Percentiles rank a stretch among this genome's conserved stretches.
Evolutionary conservation across 2,888 invertebrate genomes (phyloP).

Genomic region (Tinea semifulvella): DNA sequence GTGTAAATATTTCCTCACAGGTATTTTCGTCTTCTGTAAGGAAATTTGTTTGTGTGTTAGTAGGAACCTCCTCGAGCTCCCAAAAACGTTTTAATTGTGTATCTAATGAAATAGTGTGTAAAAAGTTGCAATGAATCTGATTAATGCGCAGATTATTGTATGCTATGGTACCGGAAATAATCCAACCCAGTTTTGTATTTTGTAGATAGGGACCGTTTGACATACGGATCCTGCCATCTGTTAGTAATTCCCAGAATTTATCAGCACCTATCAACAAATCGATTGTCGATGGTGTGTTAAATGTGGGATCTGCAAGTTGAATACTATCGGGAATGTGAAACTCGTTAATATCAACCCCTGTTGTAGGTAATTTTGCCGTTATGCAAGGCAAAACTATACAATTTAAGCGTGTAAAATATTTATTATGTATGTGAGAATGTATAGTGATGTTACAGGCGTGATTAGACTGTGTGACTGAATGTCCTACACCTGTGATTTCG

Average conservation of each 20-base stretch:
- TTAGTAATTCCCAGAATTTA: slow-evolving; percentile 21
- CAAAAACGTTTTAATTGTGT: slow-evolving; percentile 18
- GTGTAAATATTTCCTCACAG: slow-evolving; percentile 19
- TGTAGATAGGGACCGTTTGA: slow-evolving; percentile 19
- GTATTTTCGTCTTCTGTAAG: slow-evolving; percentile 14
- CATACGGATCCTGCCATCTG: slow-evolving; percentile 17
- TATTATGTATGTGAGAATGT: slow-evolving; percentile 4
- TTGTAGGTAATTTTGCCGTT: not conserved
- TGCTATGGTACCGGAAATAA: slow-evolving; percentile 18
- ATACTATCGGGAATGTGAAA: slow-evolving; percentile 14
- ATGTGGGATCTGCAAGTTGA: slow-evolving; percentile 19
- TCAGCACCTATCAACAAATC: slow-evolving; percentile 21
- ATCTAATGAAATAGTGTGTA: slow-evolving; percentile 15
- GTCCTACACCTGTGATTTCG: slow-evolving; percentile 17
- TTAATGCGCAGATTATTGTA: slow-evolving; percentile 6
- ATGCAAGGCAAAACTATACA: slow-evolving; percentile 18
- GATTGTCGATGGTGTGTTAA: slow-evolving; percentile 17
- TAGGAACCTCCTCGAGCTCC: slow-evolving; percentile 20
- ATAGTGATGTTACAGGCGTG: slow-evolving; percentile 7
- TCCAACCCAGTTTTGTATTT: slow-evolving; percentile 21
- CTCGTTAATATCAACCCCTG: not conserved
- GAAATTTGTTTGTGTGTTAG: not conserved
- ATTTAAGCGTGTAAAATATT: not conserved
- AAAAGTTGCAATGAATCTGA: slow-evolving; percentile 18
- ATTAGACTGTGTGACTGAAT: slow-evolving; percentile 5